phyloP scores from a whole-genome alignment of 1,140 invertebrate species.

The Wasmannia auropunctata region DNA sequence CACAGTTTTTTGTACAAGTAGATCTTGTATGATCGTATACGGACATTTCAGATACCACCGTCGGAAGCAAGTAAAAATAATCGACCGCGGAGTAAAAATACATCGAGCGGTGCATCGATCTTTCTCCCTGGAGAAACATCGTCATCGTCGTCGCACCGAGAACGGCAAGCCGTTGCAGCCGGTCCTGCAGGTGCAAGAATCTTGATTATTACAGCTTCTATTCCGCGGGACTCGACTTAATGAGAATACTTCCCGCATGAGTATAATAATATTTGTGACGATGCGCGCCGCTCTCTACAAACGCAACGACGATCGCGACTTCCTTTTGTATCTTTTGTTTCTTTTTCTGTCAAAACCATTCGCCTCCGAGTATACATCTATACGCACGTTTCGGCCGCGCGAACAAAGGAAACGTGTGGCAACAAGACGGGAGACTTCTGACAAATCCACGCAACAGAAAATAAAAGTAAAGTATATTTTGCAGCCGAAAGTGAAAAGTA shows the following conservation, averaged over 20 bases:
- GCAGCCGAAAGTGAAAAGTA: background rate
- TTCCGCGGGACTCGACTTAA: conserved; percentile 40
- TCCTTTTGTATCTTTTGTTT: background rate
- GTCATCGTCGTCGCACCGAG: background rate
- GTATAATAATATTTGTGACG: conserved; percentile 33
- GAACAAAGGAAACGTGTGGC: conserved; percentile 17
- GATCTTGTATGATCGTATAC: background rate
- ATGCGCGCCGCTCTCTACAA: background rate
- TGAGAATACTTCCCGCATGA: conserved; percentile 37
- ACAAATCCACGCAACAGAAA: background rate
- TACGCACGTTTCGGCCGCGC: background rate
- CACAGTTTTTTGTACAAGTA: background rate
- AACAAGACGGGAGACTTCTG: background rate
- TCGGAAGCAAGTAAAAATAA: conserved; percentile 1
- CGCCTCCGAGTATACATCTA: background rate
- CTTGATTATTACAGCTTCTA: conserved; percentile 52
- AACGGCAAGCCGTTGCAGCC: conserved; percentile 13
- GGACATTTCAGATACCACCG: background rate
- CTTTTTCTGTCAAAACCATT: background rate
- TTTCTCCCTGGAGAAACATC: background rate
- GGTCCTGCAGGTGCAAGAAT: conserved; percentile 49
- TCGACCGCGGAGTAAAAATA: conserved; percentile 5
- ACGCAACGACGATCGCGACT: conserved; percentile 5
- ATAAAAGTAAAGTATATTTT: background rate
- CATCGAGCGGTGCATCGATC: conserved; percentile 13